Base-by-base conservation (phyloP, 2,888 invertebrate species). In the Heteromurus nitidus region DNA sequence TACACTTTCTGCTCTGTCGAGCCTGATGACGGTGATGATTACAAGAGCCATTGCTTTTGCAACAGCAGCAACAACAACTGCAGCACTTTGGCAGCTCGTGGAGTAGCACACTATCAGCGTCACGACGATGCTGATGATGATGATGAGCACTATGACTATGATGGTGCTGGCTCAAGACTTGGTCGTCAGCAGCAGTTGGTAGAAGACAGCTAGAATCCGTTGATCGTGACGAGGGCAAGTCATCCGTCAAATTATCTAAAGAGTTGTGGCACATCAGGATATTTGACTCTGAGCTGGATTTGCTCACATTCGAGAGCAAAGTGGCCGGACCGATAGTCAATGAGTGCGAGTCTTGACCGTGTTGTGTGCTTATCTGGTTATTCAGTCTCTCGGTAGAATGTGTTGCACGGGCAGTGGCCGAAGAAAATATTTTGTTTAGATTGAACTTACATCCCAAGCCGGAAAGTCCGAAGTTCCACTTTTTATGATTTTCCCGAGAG, bases 261-360 rank as follows among this genome's bases (percentile, higher is more conserved):
- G 85, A 86, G 80, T 87, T 87, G 82, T 87, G 87, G 83, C 87
- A 87, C 85, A 87, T 85, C 50, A 86, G 83, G 81, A 87, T 87
- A 77, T 87, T 87, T 13, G 86, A 86, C 72, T 87, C 86, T 22
- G 86, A 87, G 36, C 86, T 87, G 26, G 86, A 87, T 81, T 87
- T 87, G 75, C 85, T 85, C 44, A 85, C 83, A 58, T 64, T 74
- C 69, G 74, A 60, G 36, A 80, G 62, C 28, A 74, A 62, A 60
- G 68, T 60, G 50, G 80, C 69, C 26, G 73, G 26, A 42, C 36
- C 42, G 13, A 69, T 7, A 26, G 68, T 18, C 31, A 67, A 58
- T 18, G 81, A 69, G n/a, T 65, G 70, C 22, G 55, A 36, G 18
- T 58, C 76, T 50, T 74, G 70, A 47, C 65, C 31, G 30, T 64